These are phyloP conservation scores for Rotaria socialis DNA, from an alignment of 2,888 invertebrate genomes.

Conservation along the genomic window DNA sequence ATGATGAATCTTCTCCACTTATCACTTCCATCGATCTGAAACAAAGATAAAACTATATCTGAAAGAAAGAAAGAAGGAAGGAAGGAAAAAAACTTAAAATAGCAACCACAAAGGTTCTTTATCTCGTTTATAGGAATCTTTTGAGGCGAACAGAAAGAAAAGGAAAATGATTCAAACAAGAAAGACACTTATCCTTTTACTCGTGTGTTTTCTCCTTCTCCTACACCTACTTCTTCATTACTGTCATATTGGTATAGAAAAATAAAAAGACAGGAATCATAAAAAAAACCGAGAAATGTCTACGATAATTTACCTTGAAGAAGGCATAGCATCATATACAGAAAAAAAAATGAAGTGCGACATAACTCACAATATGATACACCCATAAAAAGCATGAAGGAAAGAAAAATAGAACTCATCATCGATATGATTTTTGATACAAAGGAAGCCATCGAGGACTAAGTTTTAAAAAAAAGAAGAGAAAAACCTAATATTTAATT, in stretches of 20 bases:
- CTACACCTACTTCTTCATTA: too few relatives aligned
- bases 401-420: background rate
- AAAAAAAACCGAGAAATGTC: background rate
- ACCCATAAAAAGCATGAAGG: background rate
- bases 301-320: background rate
- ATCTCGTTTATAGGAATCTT: background rate
- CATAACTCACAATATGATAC: background rate
- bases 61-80: background rate
- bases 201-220: background rate
- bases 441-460: background rate
- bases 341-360: background rate
- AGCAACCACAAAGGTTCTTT: background rate
- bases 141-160: background rate
- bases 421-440: background rate
- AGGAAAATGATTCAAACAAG: background rate
- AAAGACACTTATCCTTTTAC: background rate
- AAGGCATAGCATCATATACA: background rate
- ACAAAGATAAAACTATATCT: background rate
- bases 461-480: background rate
- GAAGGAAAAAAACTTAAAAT: background rate
- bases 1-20: slow-evolving; percentile 40
- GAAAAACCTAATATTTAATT: background rate
- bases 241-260: background rate
- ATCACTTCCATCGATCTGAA: background rate
- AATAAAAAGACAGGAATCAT: background rate